A percentile compares a stretch with the other conserved stretches of the same genome.
phyloP scores from a whole-genome alignment of 2,113 vertebrate genomes.

The Casuarius casuarius region DNA sequence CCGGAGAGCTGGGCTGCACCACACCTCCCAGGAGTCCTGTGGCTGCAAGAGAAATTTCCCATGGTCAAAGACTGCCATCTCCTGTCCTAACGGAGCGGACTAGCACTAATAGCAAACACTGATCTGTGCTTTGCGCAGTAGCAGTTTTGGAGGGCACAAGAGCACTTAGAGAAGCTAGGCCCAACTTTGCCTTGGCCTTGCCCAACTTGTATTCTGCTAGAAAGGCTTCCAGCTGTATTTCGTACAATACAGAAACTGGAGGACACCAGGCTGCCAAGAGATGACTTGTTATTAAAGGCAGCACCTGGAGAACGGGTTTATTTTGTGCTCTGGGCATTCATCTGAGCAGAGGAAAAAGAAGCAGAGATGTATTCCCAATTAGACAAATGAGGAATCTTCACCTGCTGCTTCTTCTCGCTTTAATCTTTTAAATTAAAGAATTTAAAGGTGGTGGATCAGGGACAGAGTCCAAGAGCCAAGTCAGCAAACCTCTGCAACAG shows the following conservation, averaged over 20 bases:
- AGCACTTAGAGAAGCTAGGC: background rate
- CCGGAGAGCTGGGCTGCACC: conserved; percentile 42
- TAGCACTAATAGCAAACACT: background rate
- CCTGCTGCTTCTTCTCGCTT: background rate
- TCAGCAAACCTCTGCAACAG: background rate
- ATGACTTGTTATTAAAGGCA: background rate
- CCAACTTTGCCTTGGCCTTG: background rate
- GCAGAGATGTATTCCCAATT: background rate
- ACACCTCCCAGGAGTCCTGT: conserved; percentile 69
- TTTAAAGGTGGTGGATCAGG: background rate
- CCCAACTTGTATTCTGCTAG: background rate
- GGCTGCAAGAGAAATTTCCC: conserved; percentile 72
- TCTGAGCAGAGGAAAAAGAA: background rate
- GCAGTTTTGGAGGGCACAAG: background rate
- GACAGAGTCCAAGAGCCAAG: background rate
- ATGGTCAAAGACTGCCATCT: background rate
- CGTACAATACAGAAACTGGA: background rate
- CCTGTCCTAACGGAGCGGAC: background rate
- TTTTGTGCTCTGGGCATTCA: background rate
- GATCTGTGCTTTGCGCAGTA: background rate
- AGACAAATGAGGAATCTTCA: rapidly evolving
- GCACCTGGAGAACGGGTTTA: background rate
- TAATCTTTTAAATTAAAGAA: background rate
- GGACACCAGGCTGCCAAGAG: background rate
- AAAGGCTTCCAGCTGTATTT: background rate